Base-by-base conservation (phyloP, 2,113 vertebrate species). In the Lathamus discolor region DNA sequence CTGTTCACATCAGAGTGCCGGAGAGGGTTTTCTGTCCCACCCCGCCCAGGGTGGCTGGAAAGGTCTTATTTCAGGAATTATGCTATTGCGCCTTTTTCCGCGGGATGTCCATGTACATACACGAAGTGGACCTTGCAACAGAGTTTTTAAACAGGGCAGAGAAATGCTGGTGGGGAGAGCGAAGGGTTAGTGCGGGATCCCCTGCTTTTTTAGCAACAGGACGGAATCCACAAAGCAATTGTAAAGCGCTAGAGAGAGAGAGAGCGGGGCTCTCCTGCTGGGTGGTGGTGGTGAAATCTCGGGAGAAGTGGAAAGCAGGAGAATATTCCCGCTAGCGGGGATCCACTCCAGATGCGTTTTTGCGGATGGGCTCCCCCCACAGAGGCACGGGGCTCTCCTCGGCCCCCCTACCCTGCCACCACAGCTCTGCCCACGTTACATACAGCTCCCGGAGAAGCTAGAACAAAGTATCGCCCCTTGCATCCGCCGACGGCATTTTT, bases 401-500 rank as follows among this genome's bases (percentile, higher is more conserved):
- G 11, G 17, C 46, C 7, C 10, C 51, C 57, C 73, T 43, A 48
- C 52, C 31, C 78, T 2, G 29, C 27, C 74, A 70, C 41, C 2
- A n/a, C 78, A 41, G 35, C 57, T 83, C 70, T 66, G 44, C 39
- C 46, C 19, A 5, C 29, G 22, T 64, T 55, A 62, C 68, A 39
- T 41, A 35, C 61, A 44, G 64, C 73, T 76, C 24, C 49, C 69
- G 9, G n/a, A 68, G 87, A 84, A 39, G 52, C 61, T 72, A 52
- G 44, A 14, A 23, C 25, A 33, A 61, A 90, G 7, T 33, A 37
- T 17, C 33, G 69, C 28, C 24, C 46, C 25, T 28, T 43, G 73
- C 88, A 88, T 79, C 77, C 68, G 55, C 85, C 86, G 57, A 73
- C 95, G 90, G 69, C 73, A 74, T 92, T 87, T 90, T 79, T 25